Conservation (phyloP, 1,140 invertebrate genomes). For the Zaprionus kolodkinae region DNA sequence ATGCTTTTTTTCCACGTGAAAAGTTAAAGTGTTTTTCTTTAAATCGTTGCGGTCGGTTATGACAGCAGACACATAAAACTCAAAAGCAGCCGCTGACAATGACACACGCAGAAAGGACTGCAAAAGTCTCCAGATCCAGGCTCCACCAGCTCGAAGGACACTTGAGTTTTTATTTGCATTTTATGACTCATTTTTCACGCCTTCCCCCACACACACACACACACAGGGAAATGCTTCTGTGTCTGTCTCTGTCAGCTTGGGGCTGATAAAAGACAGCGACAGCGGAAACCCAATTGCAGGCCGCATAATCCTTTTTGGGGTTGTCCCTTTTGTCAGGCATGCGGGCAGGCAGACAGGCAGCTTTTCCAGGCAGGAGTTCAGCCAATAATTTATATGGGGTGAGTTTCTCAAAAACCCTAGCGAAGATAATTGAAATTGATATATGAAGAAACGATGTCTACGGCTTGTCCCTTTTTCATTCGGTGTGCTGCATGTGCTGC, state of each 20-base stretch:
- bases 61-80: slow-evolving; percentile 19
- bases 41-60: neutral
- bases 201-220: slow-evolving; percentile 20
- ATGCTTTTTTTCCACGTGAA: neutral
- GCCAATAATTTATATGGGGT: slow-evolving; percentile 73
- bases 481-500: slow-evolving; percentile 46
- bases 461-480: slow-evolving; percentile 51
- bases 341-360: too few species aligned
- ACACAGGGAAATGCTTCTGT: neutral
- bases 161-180: slow-evolving; percentile 80
- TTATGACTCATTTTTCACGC: slow-evolving; percentile 81
- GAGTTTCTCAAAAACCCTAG: slow-evolving; percentile 12
- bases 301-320: slow-evolving; percentile 72
- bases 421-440: slow-evolving; percentile 80
- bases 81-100: slow-evolving; percentile 43
- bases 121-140: neutral
- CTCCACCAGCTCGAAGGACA: slow-evolving; percentile 46
- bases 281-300: slow-evolving; percentile 58
- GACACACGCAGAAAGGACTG: slow-evolving; percentile 8
- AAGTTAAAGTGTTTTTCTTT: slow-evolving; percentile 8
- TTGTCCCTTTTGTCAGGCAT: slow-evolving; percentile 58
- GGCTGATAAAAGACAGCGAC: slow-evolving; percentile 74
- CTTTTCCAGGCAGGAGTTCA: slow-evolving; percentile 15
- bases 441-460: slow-evolving; percentile 61
- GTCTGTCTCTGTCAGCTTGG: slow-evolving; percentile 70